These are phyloP conservation scores for Melieria omissa DNA, from an alignment of 2,888 invertebrate genomes.

Conservation along the genomic window DNA sequence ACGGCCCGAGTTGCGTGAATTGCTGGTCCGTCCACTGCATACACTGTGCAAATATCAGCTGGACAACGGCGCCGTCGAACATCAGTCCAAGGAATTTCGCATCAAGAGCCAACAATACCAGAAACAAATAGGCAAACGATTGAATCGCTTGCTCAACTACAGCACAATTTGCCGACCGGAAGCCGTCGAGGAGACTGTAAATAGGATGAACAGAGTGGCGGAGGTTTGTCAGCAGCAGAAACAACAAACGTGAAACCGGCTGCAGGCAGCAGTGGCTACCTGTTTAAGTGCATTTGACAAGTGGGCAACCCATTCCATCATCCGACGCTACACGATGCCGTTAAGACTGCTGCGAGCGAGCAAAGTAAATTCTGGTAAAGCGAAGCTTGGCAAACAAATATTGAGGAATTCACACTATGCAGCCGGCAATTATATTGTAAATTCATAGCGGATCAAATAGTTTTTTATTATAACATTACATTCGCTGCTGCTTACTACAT, in stretches of 20 bases:
- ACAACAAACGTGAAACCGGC: conserved; percentile 21
- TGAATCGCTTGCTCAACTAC: conserved; percentile 71
- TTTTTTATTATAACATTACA: too few species aligned
- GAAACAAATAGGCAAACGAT: conserved; percentile 81
- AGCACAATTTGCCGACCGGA: conserved; percentile 49
- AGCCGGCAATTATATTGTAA: too few species aligned
- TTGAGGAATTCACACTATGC: too few species aligned
- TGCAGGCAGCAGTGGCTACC: too few species aligned
- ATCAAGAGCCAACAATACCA: conserved; percentile 84
- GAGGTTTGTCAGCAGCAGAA: conserved; percentile 11
- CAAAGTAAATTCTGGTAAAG: too few species aligned
- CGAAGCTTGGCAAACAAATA: too few species aligned
- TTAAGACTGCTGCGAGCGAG: too few species aligned
- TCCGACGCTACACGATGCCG: too few species aligned
- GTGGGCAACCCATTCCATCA: too few species aligned
- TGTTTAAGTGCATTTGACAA: too few species aligned
- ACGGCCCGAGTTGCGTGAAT: conserved; percentile 72
- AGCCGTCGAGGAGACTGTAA: not conserved
- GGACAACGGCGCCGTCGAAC: conserved; percentile 90
- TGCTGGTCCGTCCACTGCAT: conserved; percentile 81
- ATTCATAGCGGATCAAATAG: too few species aligned
- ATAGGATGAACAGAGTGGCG: conserved; percentile 12
- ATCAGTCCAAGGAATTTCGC: conserved; percentile 91
- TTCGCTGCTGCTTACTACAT: too few species aligned
- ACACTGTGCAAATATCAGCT: conserved; percentile 88